Evolutionary conservation across 2,797 vertebrate species (phyloP).

Genomic region (Diceros bicornis): DNA sequence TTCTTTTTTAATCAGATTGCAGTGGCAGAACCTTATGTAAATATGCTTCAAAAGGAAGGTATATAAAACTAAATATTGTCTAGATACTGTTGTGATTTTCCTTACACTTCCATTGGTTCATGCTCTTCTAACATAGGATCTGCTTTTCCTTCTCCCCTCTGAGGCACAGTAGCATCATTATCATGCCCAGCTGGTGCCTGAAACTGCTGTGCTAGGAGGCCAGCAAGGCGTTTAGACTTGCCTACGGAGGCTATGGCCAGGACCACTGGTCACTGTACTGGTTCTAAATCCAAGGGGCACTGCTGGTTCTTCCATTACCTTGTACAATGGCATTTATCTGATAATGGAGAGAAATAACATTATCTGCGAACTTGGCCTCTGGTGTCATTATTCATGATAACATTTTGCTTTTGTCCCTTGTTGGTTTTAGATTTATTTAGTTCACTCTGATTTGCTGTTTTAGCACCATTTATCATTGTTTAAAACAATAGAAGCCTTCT

Average conservation of each 20-base stretch:
- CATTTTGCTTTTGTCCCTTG: conserved; percentile 42
- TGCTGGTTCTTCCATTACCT: not conserved
- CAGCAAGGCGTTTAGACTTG: not conserved
- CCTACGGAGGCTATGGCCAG: too few species aligned
- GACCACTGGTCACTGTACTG: not conserved
- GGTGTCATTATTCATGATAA: not conserved
- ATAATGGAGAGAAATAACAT: not conserved
- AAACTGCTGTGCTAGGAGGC: not conserved
- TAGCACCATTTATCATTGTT: conserved; percentile 8
- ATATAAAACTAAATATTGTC: not conserved
- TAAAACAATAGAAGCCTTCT: conserved; percentile 31
- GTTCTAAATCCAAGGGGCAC: not conserved
- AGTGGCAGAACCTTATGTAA: conserved; percentile 17
- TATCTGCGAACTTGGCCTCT: not conserved
- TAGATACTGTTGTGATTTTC: not conserved
- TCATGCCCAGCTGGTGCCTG: not conserved
- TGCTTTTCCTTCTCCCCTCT: not conserved
- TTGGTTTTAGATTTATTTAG: conserved; percentile 45
- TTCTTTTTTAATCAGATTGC: conserved; percentile 44
- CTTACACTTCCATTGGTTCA: not conserved
- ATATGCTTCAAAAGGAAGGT: conserved; percentile 25
- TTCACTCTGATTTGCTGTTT: conserved; percentile 47
- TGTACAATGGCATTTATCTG: not conserved
- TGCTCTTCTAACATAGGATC: not conserved
- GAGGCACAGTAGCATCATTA: not conserved